Percentiles rank a stretch among this genome's conserved stretches.
Conservation (phyloP, 2,888 invertebrate genomes). For the Alviniconcha strummeri region DNA sequence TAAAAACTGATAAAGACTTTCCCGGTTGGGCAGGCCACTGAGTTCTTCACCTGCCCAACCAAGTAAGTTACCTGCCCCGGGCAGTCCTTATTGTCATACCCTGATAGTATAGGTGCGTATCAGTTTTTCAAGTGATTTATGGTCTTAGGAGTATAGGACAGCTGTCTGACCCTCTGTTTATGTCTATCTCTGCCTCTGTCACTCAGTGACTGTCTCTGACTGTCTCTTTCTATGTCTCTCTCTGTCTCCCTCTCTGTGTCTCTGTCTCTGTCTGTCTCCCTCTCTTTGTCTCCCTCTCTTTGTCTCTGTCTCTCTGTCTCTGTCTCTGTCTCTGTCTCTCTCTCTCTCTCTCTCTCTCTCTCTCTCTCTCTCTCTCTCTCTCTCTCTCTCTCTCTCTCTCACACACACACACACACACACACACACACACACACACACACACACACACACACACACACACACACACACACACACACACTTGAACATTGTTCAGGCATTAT, state of each 20-base stretch:
- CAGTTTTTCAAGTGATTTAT: neutral
- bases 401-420: no score
- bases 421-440: no score
- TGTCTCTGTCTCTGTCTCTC: no score
- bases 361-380: neutral
- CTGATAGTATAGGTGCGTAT: no score
- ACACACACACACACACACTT: neutral
- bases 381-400: conserved; percentile 1
- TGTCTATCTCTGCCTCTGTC: neutral
- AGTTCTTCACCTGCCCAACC: no score
- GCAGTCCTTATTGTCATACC: no score
- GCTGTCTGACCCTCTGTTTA: neutral
- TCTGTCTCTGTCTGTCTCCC: neutral
- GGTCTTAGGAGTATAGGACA: neutral
- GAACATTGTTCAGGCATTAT: neutral
- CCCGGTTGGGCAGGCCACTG: no score
- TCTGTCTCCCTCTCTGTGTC: neutral
- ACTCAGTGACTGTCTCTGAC: no score
- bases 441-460: no score
- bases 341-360: neutral
- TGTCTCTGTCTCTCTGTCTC: neutral
- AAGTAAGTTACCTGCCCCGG: no score
- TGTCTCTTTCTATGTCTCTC: neutral
- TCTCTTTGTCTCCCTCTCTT: neutral
- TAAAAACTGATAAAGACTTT: no score